Base-by-base conservation (phyloP, 2,113 vertebrate species). In the Psittacula cyanocephala region DNA sequence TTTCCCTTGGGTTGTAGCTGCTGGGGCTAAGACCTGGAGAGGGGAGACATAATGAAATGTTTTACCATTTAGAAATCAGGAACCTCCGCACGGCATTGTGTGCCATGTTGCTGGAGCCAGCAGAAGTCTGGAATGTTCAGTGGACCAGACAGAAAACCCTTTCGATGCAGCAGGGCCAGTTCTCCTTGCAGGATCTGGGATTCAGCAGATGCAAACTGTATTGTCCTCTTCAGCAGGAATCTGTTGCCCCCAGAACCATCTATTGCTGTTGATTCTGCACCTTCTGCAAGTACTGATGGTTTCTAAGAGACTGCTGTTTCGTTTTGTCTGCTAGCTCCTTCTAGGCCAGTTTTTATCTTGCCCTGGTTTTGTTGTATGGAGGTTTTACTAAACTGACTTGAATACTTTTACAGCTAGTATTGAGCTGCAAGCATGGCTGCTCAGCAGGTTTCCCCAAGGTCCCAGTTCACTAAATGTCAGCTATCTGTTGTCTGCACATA, bases 21-120 rank as follows among this genome's bases (percentile, higher is more conserved):
- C 88, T 74, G 9, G 75, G 39, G 1, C 70, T 60, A 5, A 93
- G 77, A 91, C 93, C 98, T 98, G 84, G 46, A 94, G 71, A 82
- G 83, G 2, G 70, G 68, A 83, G n/a, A 80, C 64, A 83, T 22
- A 94, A 81, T 27, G 11, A 81, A 70, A 65, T 52, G 39, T 39
- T 89, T 87, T 52, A 41, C 20, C 4, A 4, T 75, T 81, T 43
- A 93, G 75, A 83, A 89, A 46, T 11, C 2, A 3, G n/a, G 10
- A 77, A 39, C 24, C 27, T 75, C 4, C 8, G 3, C 11, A 10
- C 41, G 17, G n/a, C 25, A 6, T n/a, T 81, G 39, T 28, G 7
- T 88, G 17, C 50, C 5, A 6, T 28, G 55, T 11, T 13, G 47
- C 41, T 57, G 0, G 3, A 71, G 41, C 14, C 6, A 4, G 22